phyloP scores from a whole-genome alignment of 2,113 vertebrate genomes.

The Nothoprocta pentlandii region DNA sequence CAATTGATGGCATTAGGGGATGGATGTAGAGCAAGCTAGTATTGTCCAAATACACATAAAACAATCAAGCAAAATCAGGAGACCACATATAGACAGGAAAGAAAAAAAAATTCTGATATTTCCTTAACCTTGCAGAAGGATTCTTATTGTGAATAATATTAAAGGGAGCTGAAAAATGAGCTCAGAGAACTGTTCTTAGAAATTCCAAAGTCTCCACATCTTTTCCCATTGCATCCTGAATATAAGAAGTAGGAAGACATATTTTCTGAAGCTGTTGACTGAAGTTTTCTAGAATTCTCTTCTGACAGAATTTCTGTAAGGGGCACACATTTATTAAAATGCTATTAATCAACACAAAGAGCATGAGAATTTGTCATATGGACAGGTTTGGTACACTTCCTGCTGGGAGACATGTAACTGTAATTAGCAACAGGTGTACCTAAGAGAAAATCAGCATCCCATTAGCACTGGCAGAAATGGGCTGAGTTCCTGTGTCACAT shows the following conservation, averaged over 20 bases:
- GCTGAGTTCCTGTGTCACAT: background rate
- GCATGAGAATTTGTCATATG: background rate
- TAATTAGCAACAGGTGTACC: background rate
- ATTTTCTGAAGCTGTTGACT: background rate
- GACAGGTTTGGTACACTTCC: background rate
- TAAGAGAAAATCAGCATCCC: background rate
- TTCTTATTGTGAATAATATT: background rate
- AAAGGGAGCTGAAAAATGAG: background rate
- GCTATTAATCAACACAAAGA: background rate
- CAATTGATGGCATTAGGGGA: background rate
- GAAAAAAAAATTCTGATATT: background rate
- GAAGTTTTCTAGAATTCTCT: slow-evolving; percentile 4
- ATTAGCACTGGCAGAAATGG: background rate
- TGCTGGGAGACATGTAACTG: background rate
- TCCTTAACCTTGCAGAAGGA: background rate
- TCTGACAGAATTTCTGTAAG: background rate
- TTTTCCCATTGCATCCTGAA: background rate
- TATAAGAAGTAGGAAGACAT: background rate
- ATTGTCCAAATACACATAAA: background rate
- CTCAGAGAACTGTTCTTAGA: background rate
- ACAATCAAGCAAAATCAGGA: background rate
- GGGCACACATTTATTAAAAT: background rate
- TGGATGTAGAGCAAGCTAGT: background rate
- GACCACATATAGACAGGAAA: background rate
- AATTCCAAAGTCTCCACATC: background rate